Evolutionary conservation across 2,797 vertebrate genomes (phyloP), one percentile per base, ranked within the genome.

Genomic region (Merluccius polli): DNA sequence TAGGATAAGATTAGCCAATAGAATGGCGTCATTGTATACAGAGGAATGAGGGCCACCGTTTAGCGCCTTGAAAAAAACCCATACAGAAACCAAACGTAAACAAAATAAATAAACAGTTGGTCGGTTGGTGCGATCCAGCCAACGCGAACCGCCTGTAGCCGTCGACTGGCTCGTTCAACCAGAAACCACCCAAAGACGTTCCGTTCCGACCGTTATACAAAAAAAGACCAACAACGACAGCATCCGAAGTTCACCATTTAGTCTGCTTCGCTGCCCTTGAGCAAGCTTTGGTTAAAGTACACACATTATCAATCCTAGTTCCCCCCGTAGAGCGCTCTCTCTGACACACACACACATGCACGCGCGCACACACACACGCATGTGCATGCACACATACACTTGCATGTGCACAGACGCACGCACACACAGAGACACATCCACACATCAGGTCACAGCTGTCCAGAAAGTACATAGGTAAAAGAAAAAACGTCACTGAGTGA

Each of bases 171-270:
- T 38, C 9, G 96, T 82, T 98, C 99, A 80, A 99, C 93, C 94
- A n/a, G 99, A 98, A 80, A 96, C 95, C 1, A 98, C 93, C 85
- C 99, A 35, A 35, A 35, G 33, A 35, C 98, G 89, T 99, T 97
- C 81, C 97, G 96, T 82, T 99, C 33, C 3, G 33, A 35, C 33
- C 33, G n/a, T n/a, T n/a, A n/a, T n/a, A n/a, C n/a, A n/a, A n/a
- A n/a, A n/a, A n/a, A n/a, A n/a, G n/a, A 35, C 3, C 3, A 35
- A 35, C 8, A 35, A 35, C 8, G 8, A 35, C 33, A 35, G 33
- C 33, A 35, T 3, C 33, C 97, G 86, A 98, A 98, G 21, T 95
- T 97, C 78, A 97, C 96, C 82, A 99, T 90, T 81, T 99, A 97
- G 88, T 99, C 97, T 4, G 95, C 91, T 75, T 98, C 97, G 82